A percentile compares a stretch with the other conserved stretches of the same genome.
phyloP scores from a whole-genome alignment of 2,797 vertebrate species.

The Argya squamiceps region DNA sequence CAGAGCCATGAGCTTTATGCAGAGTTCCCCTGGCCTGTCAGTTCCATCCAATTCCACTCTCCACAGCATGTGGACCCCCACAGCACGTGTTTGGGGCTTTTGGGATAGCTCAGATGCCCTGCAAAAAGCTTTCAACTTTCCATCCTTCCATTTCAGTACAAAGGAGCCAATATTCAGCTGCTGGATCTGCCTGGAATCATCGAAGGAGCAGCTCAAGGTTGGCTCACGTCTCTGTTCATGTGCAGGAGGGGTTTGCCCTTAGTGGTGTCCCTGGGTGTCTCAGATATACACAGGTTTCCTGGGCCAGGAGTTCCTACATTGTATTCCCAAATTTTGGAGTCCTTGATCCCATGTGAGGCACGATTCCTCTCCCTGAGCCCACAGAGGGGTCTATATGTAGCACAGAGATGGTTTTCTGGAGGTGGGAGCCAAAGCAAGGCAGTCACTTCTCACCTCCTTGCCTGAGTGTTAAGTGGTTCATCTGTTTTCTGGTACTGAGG shows the following conservation, averaged over 20 bases:
- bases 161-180: constrained; percentile 98
- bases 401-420: not conserved
- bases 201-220: constrained; percentile 97
- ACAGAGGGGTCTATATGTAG: not conserved
- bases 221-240: not conserved
- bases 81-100: fast-evolving
- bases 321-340: not conserved
- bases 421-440: constrained; percentile 37
- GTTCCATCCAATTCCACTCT: not conserved
- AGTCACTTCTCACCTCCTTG: constrained; percentile 40
- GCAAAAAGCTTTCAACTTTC: not conserved
- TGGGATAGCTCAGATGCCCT: not conserved
- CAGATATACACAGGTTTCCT: not conserved
- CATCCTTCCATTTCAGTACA: constrained; percentile 81
- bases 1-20: not conserved
- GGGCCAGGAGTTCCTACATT: not conserved
- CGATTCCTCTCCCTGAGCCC: constrained; percentile 1
- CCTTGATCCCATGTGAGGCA: constrained; percentile 8
- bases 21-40: not conserved
- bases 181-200: constrained; percentile 99
- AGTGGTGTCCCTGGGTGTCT: not conserved
- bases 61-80: not conserved
- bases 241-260: not conserved
- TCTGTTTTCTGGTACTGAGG: constrained; percentile 31
- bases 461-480: constrained; percentile 1